Conservation (phyloP, 2,113 vertebrate species). For the Oostethus manadensis region DNA sequence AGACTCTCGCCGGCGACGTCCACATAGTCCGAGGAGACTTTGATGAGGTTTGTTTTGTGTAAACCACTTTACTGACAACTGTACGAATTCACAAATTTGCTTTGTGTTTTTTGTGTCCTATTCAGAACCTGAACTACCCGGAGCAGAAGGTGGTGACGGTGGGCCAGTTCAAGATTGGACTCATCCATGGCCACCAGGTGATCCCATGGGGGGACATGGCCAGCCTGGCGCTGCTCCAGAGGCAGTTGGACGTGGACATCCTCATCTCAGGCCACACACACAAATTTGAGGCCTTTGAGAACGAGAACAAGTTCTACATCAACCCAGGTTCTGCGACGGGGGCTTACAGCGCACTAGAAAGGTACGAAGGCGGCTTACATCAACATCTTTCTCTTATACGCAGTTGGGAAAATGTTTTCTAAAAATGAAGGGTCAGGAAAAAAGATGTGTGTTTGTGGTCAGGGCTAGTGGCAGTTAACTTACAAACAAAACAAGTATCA, state of each 20-base stretch:
- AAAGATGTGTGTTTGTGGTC: too few relatives aligned
- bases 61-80: too few relatives aligned
- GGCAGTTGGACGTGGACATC: conserved; percentile 97
- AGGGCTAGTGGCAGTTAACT: too few relatives aligned
- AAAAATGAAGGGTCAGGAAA: too few relatives aligned
- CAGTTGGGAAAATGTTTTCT: too few relatives aligned
- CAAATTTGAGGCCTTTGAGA: conserved; percentile 98
- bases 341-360: conserved; percentile 94
- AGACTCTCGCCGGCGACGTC: conserved; percentile 97
- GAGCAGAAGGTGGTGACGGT: conserved; percentile 99
- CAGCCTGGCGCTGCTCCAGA: conserved; percentile 89
- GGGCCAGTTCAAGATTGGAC: conserved; percentile 96
- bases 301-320: conserved; percentile 99
- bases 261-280: conserved; percentile 99
- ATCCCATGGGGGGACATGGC: conserved; percentile 99
- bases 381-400: too few relatives aligned
- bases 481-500: too few relatives aligned
- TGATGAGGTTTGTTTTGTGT: conserved; percentile 79
- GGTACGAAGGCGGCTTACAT: conserved; percentile 59
- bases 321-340: conserved; percentile 98
- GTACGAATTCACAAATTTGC: too few relatives aligned
- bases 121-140: conserved; percentile 94
- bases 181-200: conserved; percentile 98
- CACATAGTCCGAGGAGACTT: conserved; percentile 98
- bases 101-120: neutral